A percentile compares a stretch with the other conserved stretches of the same genome.
These are phyloP conservation scores for Nipponacmea schrenckii DNA, from an alignment of 2,888 invertebrate species.

Conservation along the genomic window DNA sequence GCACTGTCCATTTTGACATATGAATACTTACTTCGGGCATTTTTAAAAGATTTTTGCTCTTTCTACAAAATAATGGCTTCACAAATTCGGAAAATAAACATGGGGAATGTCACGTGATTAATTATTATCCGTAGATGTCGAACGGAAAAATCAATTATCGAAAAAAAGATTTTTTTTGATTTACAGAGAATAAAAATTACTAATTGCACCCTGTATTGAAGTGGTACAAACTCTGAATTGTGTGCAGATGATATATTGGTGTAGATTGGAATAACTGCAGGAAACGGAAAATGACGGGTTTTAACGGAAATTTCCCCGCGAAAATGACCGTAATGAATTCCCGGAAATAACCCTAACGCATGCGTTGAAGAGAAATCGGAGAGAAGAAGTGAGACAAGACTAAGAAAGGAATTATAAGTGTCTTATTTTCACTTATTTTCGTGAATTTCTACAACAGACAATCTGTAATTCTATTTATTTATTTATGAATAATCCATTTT, in stretches of 20 bases:
- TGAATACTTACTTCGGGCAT: background rate
- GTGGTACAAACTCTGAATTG: no score
- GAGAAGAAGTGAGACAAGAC: constrained; percentile 6
- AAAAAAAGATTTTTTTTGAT: no score
- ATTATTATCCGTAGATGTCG: constrained; percentile 2
- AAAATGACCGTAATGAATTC: constrained; percentile 27
- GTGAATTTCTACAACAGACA: background rate
- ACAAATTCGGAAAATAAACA: constrained; percentile 1
- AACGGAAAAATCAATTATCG: no score
- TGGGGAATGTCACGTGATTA: constrained; percentile 11
- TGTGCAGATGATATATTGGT: no score
- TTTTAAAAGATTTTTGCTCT: background rate
- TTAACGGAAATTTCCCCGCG: constrained; percentile 33
- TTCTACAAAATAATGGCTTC: background rate
- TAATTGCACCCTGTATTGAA: no score
- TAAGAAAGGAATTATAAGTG: constrained; percentile 2
- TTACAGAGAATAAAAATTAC: no score
- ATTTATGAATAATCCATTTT: background rate
- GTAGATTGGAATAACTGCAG: no score
- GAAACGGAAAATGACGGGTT: constrained; percentile 17
- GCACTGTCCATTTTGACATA: no score
- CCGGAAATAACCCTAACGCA: constrained; percentile 37
- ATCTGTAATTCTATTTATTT: background rate
- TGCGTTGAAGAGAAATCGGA: constrained; percentile 28
- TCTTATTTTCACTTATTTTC: background rate